Evolutionary conservation across 1,140 invertebrate species (phyloP).

Genomic region (Pseudomyrmex gracilis): DNA sequence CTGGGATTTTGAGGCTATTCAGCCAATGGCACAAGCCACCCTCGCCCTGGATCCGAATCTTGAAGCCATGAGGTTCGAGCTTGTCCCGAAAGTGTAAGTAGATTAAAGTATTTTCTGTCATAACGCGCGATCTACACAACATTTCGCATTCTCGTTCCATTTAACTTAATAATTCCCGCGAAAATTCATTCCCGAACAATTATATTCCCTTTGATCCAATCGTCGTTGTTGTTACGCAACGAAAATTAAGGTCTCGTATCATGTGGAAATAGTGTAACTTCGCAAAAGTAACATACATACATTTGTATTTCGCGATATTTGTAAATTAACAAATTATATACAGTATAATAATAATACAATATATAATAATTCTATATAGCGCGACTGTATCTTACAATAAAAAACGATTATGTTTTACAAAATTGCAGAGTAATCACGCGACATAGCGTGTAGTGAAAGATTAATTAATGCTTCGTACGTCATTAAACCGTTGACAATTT

Average conservation of each 20-base stretch:
- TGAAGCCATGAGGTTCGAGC: slow-evolving; percentile 98
- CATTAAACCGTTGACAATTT: slow-evolving; percentile 2
- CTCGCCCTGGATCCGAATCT: slow-evolving; percentile 98
- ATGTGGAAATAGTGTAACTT: background rate
- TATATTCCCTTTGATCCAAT: background rate
- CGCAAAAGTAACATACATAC: too few relatives aligned
- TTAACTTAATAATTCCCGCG: background rate
- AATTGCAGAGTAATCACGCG: background rate
- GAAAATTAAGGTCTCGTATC: background rate
- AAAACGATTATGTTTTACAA: background rate
- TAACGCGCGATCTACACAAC: slow-evolving; percentile 2
- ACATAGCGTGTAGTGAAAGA: background rate
- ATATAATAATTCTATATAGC: slow-evolving; percentile 22
- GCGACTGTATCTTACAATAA: slow-evolving; percentile 23
- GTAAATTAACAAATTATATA: slow-evolving; percentile 17
- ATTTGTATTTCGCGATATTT: background rate
- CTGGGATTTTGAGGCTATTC: slow-evolving; percentile 96
- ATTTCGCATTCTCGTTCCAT: background rate
- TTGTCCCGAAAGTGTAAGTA: slow-evolving; percentile 98
- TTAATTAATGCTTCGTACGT: slow-evolving; percentile 2
- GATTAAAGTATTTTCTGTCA: background rate
- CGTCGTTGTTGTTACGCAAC: background rate
- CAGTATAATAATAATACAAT: too few relatives aligned
- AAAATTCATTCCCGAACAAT: background rate
- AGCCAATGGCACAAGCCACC: slow-evolving; percentile 96